Conservation (phyloP, 1,140 invertebrate genomes). For the Drosophila santomea region DNA sequence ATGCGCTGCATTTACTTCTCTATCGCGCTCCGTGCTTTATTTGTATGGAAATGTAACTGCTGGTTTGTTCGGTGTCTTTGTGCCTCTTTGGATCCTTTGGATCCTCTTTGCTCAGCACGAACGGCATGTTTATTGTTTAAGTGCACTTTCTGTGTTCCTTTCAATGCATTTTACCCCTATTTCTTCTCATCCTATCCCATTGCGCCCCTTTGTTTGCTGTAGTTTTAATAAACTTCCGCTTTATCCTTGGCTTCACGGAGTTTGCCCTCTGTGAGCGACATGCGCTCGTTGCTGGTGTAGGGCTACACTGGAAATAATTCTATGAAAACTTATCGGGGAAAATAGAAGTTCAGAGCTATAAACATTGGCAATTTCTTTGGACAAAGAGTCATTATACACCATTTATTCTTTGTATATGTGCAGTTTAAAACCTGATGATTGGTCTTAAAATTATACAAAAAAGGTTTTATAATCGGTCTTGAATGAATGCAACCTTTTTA, state of each 20-base stretch:
- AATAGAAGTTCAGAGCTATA: no score
- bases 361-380: no score
- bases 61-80: slow-evolving; percentile 19
- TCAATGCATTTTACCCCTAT: slow-evolving; percentile 37
- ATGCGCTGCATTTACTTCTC: slow-evolving; percentile 53
- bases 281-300: slow-evolving; percentile 48
- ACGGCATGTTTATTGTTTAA: slow-evolving; percentile 59
- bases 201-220: slow-evolving; percentile 52
- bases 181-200: slow-evolving; percentile 26
- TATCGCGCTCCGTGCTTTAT: slow-evolving; percentile 27
- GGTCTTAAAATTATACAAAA: no score
- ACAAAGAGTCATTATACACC: no score
- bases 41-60: slow-evolving; percentile 49
- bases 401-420: no score
- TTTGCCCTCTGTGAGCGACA: slow-evolving; percentile 47
- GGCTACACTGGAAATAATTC: not conserved
- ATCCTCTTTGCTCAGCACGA: slow-evolving; percentile 46
- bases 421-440: no score
- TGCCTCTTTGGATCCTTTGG: slow-evolving; percentile 2
- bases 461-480: no score
- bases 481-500: no score
- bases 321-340: not conserved
- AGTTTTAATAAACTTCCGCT: slow-evolving; percentile 81
- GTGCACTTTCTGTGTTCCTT: slow-evolving; percentile 47
- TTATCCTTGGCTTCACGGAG: slow-evolving; percentile 68